phyloP scores from a whole-genome alignment of 2,113 vertebrate genomes.

The Conger conger region DNA sequence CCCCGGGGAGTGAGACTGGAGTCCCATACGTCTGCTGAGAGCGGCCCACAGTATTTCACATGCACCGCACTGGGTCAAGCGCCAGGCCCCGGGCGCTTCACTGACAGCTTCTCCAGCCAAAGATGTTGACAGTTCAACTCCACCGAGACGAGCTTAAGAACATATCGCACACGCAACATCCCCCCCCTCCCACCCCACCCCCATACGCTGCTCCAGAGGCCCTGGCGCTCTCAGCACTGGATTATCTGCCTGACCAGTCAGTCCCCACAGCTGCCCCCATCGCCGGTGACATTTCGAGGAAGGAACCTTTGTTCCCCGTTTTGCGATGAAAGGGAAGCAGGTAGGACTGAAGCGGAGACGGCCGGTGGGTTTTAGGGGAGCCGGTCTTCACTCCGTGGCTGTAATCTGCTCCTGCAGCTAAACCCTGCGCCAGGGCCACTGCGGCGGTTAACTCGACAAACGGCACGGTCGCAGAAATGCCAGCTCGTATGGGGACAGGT shows the following conservation, averaged over 20 bases:
- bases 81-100: slow-evolving; percentile 44
- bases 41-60: slow-evolving; percentile 19
- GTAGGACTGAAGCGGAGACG: too few species aligned
- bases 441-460: neutral
- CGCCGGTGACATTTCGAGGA: neutral
- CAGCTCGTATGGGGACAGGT: neutral
- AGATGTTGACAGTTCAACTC: slow-evolving; percentile 42
- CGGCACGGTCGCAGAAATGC: neutral
- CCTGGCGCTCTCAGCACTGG: neutral
- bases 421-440: neutral
- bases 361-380: too few species aligned
- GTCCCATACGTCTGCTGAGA: slow-evolving; percentile 14
- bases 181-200: too few species aligned
- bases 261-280: neutral
- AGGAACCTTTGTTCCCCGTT: neutral
- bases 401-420: neutral
- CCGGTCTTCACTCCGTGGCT: too few species aligned
- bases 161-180: slow-evolving; percentile 17
- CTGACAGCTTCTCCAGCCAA: slow-evolving; percentile 46
- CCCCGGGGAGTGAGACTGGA: slow-evolving; percentile 15
- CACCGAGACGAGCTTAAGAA: neutral
- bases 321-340: too few species aligned
- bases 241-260: neutral
- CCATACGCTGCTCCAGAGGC: neutral
- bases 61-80: slow-evolving; percentile 34